phyloP scores from a whole-genome alignment of 2,888 invertebrate species.

The Dugesia japonica region DNA sequence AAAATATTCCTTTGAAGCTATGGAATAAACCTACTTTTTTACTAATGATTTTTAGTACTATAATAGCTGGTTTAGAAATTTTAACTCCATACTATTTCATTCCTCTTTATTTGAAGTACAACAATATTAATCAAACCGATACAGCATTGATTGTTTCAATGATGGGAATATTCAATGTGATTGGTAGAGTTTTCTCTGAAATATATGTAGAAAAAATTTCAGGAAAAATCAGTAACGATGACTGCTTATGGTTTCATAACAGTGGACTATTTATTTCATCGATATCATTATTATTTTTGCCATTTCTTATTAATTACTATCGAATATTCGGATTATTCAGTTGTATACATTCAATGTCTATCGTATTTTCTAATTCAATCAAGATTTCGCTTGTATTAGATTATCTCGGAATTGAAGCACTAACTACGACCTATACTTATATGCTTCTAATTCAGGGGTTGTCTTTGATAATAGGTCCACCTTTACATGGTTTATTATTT shows the following conservation, averaged over 20 bases:
- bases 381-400: not conserved
- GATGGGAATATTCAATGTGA: not conserved
- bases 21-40: not conserved
- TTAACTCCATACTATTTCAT: not conserved
- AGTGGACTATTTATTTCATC: not conserved
- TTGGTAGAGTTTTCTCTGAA: not conserved
- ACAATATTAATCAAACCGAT: not conserved
- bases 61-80: not conserved
- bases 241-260: not conserved
- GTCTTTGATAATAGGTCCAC: not conserved
- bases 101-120: not conserved
- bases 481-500: not conserved
- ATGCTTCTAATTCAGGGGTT: not conserved
- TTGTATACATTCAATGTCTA: not conserved
- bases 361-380: not conserved
- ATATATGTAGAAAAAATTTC: not conserved
- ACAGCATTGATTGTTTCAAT: not conserved
- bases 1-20: not conserved
- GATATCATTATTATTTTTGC: not conserved
- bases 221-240: not conserved
- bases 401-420: not conserved
- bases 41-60: not conserved
- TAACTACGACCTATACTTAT: not conserved
- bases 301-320: not conserved
- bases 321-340: not conserved